These are phyloP conservation scores for Therioaphis trifolii DNA, from an alignment of 2,888 invertebrate species.

Conservation along the genomic window DNA sequence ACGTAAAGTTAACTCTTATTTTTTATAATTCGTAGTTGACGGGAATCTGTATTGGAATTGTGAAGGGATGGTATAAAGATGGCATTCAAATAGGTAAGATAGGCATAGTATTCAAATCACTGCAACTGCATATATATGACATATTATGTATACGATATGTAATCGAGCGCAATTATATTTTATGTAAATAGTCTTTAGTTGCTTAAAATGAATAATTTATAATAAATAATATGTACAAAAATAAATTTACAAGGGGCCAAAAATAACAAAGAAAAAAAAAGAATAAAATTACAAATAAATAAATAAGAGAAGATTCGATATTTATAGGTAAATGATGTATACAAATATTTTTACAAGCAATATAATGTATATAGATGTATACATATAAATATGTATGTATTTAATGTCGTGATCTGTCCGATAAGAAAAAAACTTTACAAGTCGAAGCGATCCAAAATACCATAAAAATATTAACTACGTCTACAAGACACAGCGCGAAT, in stretches of 20 bases:
- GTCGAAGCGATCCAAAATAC: conserved; percentile 39
- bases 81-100: neutral
- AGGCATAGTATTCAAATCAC: neutral
- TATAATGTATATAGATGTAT: conserved; percentile 35
- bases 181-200: conserved; percentile 23
- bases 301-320: conserved; percentile 40
- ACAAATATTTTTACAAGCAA: conserved; percentile 56
- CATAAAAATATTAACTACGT: conserved; percentile 38
- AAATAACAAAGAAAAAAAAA: conserved; percentile 48
- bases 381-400: neutral
- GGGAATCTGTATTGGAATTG: too few relatives aligned
- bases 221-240: conserved; percentile 56
- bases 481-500: conserved; percentile 41
- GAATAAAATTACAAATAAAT: conserved; percentile 37
- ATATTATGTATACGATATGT: neutral
- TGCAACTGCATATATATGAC: neutral
- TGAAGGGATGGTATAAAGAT: too few relatives aligned
- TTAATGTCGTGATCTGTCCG: conserved; percentile 1
- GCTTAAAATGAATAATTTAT: conserved; percentile 54
- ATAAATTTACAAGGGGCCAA: conserved; percentile 46
- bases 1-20: too few relatives aligned
- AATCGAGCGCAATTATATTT: conserved; percentile 12
- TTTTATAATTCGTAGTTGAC: too few relatives aligned
- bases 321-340: conserved; percentile 25
- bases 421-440: conserved; percentile 44